Evolutionary conservation across 1,140 invertebrate genomes (phyloP).

Genomic region (Thrips palmi): DNA sequence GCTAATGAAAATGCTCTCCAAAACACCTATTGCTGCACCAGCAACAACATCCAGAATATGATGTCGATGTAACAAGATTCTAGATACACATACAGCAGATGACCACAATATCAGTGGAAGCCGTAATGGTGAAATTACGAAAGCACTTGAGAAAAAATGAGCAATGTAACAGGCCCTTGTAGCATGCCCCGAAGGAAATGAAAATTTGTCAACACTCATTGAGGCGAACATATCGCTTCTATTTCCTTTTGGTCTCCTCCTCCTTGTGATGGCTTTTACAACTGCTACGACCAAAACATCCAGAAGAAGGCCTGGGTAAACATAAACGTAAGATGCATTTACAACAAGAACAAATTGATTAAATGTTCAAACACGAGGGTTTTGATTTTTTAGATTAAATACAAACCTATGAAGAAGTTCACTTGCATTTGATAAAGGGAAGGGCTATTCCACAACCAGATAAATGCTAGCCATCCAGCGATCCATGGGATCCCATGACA

Average conservation of each 20-base stretch:
- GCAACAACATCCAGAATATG: slow-evolving; percentile 67
- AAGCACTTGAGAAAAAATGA: slow-evolving; percentile 37
- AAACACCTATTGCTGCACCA: slow-evolving; percentile 53
- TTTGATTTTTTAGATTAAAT: neutral
- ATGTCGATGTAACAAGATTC: slow-evolving; percentile 66
- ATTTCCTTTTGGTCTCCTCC: slow-evolving; percentile 54
- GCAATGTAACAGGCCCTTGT: slow-evolving; percentile 65
- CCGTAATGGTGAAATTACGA: slow-evolving; percentile 36
- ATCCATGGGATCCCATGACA: slow-evolving; percentile 85
- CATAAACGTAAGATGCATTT: neutral
- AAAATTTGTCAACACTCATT: slow-evolving; percentile 68
- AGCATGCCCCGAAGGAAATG: slow-evolving; percentile 91
- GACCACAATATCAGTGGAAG: slow-evolving; percentile 59
- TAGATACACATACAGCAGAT: slow-evolving; percentile 50
- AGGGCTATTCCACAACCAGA: slow-evolving; percentile 47
- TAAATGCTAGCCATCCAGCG: slow-evolving; percentile 44
- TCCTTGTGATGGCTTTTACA: slow-evolving; percentile 56
- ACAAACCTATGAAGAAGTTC: slow-evolving; percentile 65
- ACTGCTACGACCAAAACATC: slow-evolving; percentile 72
- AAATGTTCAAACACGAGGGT: neutral
- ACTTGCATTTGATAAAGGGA: slow-evolving; percentile 60
- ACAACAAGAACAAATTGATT: neutral
- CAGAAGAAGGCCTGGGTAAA: slow-evolving; percentile 56
- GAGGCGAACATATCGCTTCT: slow-evolving; percentile 35
- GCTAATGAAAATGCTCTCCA: slow-evolving; percentile 45